Evolutionary conservation across 2,797 vertebrate genomes (phyloP), one percentile per base, ranked within the genome.

Genomic region (Peromyscus aztecus): DNA sequence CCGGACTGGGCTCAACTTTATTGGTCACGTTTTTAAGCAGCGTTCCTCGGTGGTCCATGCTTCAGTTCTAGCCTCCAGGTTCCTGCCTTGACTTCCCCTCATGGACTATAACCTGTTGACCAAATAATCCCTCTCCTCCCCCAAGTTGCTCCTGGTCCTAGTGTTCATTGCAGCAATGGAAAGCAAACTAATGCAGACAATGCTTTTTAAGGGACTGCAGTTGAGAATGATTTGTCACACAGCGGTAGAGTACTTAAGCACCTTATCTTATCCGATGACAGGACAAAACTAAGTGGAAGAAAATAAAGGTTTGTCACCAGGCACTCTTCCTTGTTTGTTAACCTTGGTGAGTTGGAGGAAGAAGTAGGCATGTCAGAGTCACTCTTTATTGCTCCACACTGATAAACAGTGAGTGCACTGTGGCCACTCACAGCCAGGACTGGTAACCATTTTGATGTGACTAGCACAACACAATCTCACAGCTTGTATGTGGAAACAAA

Each of bases 401-500:
- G 49, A 52, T 77, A n/a, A 80, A 10, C 34, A 87, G 31, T 4
- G 17, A 73, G 5, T 6, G 21, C 29, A 40, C 29, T 46, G 12
- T 78, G 46, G 52, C 19, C n/a, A 3, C 75, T 83, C 61, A 59
- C 37, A 61, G 84, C 43, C 17, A 78, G 61, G 8, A 43, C 59
- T 34, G 37, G 71, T 57, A 46, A 46, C 86, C 24, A 17, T 40
- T 90, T 55, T 94, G 95, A 46, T 13, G 14, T 31, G 61, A 90
- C 61, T 61, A 76, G 86, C 37, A 40, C 91, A 94, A 55, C 75
- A 19, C 84, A 71, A 80, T 37, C 43, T 88, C 10, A 57, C 3
- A 4, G 85, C 34, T 69, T 90, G 52, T 76, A 29, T 63, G 29
- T 55, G 91, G 76, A 89, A 96, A 88, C n/a, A 89, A 83, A 83